phyloP scores from a whole-genome alignment of 2,888 invertebrate species.

The Rhagophthalmus giganteus region DNA sequence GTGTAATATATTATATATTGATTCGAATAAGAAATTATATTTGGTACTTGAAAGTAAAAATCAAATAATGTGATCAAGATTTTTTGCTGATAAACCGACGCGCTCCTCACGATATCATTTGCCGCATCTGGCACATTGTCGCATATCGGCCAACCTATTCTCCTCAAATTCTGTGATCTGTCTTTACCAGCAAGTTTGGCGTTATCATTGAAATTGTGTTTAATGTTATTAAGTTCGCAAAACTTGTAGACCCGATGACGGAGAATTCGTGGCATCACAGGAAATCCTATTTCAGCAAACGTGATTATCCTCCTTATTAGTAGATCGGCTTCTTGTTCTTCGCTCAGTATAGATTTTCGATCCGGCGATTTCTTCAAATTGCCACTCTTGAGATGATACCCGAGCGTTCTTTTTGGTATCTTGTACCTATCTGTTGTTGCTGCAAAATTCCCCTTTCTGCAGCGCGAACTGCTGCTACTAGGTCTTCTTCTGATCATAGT shows the following conservation, averaged over 20 bases:
- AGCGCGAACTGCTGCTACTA: slow-evolving; percentile 4
- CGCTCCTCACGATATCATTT: too few species aligned
- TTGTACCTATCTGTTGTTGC: not conserved
- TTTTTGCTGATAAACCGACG: too few species aligned
- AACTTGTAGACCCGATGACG: slow-evolving; percentile 1
- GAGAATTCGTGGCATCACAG: not conserved
- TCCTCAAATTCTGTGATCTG: too few species aligned
- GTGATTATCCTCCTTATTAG: not conserved
- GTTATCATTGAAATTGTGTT: not conserved
- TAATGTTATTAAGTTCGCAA: slow-evolving; percentile 3
- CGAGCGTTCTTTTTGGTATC: not conserved
- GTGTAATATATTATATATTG: too few species aligned
- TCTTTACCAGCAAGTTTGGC: not conserved
- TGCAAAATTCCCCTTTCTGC: not conserved
- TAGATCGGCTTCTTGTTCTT: not conserved
- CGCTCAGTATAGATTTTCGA: slow-evolving; percentile 3
- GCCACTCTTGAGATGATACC: slow-evolving; percentile 3
- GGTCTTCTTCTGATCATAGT: not conserved
- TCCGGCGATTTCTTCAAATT: slow-evolving; percentile 1
- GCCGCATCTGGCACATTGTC: too few species aligned
- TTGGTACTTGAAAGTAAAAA: too few species aligned
- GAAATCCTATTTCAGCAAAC: slow-evolving; percentile 1
- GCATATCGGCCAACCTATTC: too few species aligned
- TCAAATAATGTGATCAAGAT: too few species aligned
- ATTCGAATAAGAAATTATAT: too few species aligned